A percentile compares a stretch with the other conserved stretches of the same genome.
Evolutionary conservation across 35 echinoderm and acorn worm species (phyloP).

Genomic region (Ophioderma brevispina): DNA sequence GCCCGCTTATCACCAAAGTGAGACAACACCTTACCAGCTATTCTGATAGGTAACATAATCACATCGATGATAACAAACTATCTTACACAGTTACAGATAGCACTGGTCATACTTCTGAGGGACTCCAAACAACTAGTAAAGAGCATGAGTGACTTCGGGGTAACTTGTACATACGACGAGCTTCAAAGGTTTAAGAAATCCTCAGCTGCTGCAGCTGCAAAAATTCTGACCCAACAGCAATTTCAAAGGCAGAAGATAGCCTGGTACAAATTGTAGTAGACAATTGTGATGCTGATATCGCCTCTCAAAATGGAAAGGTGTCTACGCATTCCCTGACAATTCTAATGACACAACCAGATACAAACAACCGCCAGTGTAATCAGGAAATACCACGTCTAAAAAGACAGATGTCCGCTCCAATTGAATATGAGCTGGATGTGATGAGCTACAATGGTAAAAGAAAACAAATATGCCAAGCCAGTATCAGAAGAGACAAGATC

Average conservation of each 20-base stretch:
- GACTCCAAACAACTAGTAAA: slow-evolving; percentile 53
- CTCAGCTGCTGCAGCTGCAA: slow-evolving; percentile 18
- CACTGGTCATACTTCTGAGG: slow-evolving; percentile 11
- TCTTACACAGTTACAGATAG: slow-evolving; percentile 46
- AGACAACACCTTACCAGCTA: too few relatives aligned
- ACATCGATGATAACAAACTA: slow-evolving; percentile 32
- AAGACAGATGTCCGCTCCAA: slow-evolving; percentile 37
- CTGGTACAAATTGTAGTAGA: slow-evolving; percentile 56
- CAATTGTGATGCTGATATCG: slow-evolving; percentile 67
- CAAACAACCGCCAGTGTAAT: neutral
- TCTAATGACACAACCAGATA: slow-evolving; percentile 52
- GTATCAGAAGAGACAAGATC: neutral
- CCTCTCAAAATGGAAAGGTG: slow-evolving; percentile 53
- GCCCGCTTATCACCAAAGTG: too few relatives aligned
- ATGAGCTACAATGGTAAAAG: slow-evolving; percentile 44
- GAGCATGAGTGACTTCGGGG: slow-evolving; percentile 44
- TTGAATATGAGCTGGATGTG: slow-evolving; percentile 37
- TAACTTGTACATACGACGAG: slow-evolving; percentile 64
- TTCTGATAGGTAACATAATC: slow-evolving; percentile 52
- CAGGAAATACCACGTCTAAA: slow-evolving; percentile 31
- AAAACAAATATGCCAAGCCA: slow-evolving; percentile 37
- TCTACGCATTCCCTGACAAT: slow-evolving; percentile 63
- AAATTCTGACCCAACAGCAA: slow-evolving; percentile 3
- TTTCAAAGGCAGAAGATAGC: slow-evolving; percentile 14
- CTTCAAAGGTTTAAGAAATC: slow-evolving; percentile 35